Percentiles rank a stretch among this genome's conserved stretches.
Evolutionary conservation across 1,140 invertebrate genomes (phyloP).

Genomic region (Calephelis virginiensis): DNA sequence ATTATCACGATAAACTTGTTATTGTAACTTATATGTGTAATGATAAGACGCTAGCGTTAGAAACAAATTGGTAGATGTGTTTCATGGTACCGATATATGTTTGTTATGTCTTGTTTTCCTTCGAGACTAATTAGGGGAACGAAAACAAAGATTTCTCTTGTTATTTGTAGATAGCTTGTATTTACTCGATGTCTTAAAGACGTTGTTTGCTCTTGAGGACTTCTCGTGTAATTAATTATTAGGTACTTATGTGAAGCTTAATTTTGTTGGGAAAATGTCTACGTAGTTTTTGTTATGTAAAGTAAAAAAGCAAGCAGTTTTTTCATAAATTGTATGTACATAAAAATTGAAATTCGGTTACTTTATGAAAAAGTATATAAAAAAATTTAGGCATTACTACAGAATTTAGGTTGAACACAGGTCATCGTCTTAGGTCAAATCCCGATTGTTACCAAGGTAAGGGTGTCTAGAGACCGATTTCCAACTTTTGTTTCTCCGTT

Average conservation of each 20-base stretch:
- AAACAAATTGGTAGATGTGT: conserved; percentile 12
- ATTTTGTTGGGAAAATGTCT: neutral
- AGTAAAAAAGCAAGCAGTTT: too few species aligned
- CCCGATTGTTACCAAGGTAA: too few species aligned
- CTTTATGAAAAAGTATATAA: too few species aligned
- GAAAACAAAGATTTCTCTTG: conserved; percentile 15
- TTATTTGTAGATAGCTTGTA: conserved; percentile 15
- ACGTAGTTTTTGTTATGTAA: too few species aligned
- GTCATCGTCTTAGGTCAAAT: too few species aligned
- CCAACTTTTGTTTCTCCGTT: too few species aligned
- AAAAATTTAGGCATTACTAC: too few species aligned
- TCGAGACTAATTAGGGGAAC: conserved; percentile 17
- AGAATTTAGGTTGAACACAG: too few species aligned
- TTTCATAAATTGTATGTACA: too few species aligned
- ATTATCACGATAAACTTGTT: conserved; percentile 62
- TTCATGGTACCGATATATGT: conserved; percentile 5
- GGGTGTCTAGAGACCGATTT: too few species aligned
- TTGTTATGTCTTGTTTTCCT: conserved; percentile 16
- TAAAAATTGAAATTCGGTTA: too few species aligned
- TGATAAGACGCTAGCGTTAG: conserved; percentile 23
- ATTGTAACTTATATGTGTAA: conserved; percentile 39
- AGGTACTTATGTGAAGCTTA: neutral
- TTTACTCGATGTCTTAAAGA: conserved; percentile 14
- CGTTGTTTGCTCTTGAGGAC: conserved; percentile 12
- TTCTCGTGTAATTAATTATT: conserved; percentile 12